Evolutionary conservation across 1,140 invertebrate species (phyloP).

Genomic region (Littorina saxatilis): DNA sequence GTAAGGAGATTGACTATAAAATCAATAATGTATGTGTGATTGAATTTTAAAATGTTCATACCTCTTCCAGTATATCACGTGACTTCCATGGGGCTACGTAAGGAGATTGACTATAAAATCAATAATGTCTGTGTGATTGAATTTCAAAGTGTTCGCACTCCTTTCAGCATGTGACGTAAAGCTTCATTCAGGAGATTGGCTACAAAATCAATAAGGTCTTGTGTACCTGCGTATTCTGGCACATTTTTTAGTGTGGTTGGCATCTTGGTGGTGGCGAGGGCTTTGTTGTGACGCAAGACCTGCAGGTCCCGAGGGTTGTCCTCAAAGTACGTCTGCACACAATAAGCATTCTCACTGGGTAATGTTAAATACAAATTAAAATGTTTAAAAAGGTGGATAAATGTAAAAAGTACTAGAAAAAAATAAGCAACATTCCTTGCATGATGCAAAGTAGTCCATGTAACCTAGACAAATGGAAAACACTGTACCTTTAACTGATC

Average conservation of each 20-base stretch:
- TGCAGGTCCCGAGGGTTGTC: conserved; percentile 95
- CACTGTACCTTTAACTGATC: conserved; percentile 92
- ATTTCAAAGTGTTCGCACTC: not conserved
- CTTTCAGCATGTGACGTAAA: too few species aligned
- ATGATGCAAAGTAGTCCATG: too few species aligned
- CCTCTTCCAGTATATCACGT: too few species aligned
- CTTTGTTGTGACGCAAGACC: conserved; percentile 92
- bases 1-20: not conserved
- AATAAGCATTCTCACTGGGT: not conserved
- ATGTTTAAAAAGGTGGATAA: too few species aligned
- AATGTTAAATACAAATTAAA: too few species aligned
- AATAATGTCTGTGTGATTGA: not conserved
- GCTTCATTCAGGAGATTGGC: not conserved
- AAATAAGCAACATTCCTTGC: too few species aligned
- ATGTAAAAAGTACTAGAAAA: too few species aligned
- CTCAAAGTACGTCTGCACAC: conserved; percentile 89
- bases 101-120: not conserved
- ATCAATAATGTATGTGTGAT: too few species aligned
- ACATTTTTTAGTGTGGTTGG: conserved; percentile 93
- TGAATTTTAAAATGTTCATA: too few species aligned
- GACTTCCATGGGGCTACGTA: not conserved
- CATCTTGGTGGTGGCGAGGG: conserved; percentile 88
- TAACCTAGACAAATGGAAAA: too few species aligned
- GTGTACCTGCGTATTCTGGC: conserved; percentile 90
- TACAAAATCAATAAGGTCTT: not conserved